These are phyloP conservation scores for Hylaeus anthracinus DNA, from an alignment of 1,140 invertebrate genomes.

Conservation along the genomic window DNA sequence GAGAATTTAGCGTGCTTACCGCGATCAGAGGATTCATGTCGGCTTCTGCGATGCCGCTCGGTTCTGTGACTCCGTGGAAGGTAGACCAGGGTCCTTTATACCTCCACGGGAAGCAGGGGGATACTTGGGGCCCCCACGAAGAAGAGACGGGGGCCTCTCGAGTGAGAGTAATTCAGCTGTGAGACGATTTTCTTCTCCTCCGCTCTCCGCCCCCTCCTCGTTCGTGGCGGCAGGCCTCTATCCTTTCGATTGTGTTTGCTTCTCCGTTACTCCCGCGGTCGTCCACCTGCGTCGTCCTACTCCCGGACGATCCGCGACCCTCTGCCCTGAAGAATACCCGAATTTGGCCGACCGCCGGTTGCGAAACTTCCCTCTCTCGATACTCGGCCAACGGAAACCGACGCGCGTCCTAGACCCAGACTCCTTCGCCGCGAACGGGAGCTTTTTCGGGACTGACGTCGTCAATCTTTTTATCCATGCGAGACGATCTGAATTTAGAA, in stretches of 20 bases:
- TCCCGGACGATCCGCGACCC: constrained; percentile 2
- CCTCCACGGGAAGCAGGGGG: constrained; percentile 66
- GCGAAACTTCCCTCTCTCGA: constrained; percentile 48
- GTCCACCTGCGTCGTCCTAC: constrained; percentile 20
- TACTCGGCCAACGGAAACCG: constrained; percentile 23
- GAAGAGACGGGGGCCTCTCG: constrained; percentile 72
- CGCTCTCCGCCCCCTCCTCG: constrained; percentile 37
- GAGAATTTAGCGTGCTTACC: constrained; percentile 75
- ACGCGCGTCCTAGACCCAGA: constrained; percentile 76
- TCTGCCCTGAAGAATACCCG: constrained; percentile 21
- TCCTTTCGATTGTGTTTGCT: constrained; percentile 37
- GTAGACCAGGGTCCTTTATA: constrained; percentile 79
- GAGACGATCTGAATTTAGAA: no score
- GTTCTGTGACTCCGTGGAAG: constrained; percentile 79
- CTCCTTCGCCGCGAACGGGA: constrained; percentile 24
- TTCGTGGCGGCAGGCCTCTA: constrained; percentile 1
- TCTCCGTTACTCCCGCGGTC: constrained; percentile 45
- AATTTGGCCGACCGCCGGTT: constrained; percentile 51
- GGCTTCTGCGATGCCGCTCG: constrained; percentile 79
- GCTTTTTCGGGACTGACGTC: no score
- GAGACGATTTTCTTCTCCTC: constrained; percentile 71
- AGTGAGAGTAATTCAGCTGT: constrained; percentile 79
- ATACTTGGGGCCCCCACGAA: constrained; percentile 62
- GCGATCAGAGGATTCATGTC: constrained; percentile 81
- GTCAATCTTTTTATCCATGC: no score